A percentile compares a stretch with the other conserved stretches of the same genome.
phyloP scores from a whole-genome alignment of 2,888 invertebrate species.

The Nemapogon koenigi region DNA sequence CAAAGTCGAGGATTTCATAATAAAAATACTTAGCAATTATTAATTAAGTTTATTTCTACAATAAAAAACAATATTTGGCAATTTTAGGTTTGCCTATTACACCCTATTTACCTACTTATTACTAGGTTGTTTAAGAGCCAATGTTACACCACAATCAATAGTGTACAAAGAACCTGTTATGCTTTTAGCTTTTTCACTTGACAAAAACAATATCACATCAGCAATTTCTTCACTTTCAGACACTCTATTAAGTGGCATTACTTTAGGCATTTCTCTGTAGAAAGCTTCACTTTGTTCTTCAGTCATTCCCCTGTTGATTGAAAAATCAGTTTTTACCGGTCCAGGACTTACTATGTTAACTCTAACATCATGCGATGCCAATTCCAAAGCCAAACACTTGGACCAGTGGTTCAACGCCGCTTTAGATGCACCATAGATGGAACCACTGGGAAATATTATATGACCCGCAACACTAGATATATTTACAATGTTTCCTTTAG shows the following conservation, averaged over 20 bases:
- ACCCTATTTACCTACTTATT: no score
- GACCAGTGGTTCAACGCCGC: slow-evolving; percentile 79
- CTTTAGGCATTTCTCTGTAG: slow-evolving; percentile 14
- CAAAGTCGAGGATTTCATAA: no score
- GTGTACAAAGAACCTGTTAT: slow-evolving; percentile 27
- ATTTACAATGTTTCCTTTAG: slow-evolving; percentile 28
- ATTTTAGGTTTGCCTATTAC: no score
- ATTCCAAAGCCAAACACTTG: slow-evolving; percentile 69
- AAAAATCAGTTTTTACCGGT: slow-evolving; percentile 56
- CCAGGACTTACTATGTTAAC: slow-evolving; percentile 78
- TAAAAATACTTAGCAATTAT: no score
- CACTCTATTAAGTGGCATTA: slow-evolving; percentile 21
- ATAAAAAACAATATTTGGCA: no score
- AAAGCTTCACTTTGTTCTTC: slow-evolving; percentile 18
- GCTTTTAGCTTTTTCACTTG: slow-evolving; percentile 28
- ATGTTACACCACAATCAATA: slow-evolving; percentile 17
- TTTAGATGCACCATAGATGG: slow-evolving; percentile 71
- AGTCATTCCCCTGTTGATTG: slow-evolving; percentile 36
- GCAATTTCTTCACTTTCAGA: slow-evolving; percentile 25
- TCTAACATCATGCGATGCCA: slow-evolving; percentile 63
- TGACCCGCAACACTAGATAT: slow-evolving; percentile 22
- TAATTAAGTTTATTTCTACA: no score
- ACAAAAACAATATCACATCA: slow-evolving; percentile 26
- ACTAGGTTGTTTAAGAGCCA: no score
- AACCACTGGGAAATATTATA: slow-evolving; percentile 10